Evolutionary conservation across 2,113 vertebrate genomes (phyloP).

Genomic region (Harpagus bidentatus): DNA sequence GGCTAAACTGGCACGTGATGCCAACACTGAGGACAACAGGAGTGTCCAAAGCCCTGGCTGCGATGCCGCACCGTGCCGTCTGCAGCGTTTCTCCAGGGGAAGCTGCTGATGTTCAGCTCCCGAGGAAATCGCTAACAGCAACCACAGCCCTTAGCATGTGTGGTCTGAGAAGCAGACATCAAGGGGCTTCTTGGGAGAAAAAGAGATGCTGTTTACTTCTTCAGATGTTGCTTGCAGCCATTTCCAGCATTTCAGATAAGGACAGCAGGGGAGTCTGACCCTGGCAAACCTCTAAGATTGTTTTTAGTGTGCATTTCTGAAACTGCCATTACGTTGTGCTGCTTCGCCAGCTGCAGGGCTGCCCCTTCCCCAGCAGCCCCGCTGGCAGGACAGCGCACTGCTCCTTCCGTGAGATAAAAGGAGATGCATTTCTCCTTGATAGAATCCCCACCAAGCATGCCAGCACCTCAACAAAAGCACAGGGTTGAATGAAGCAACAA

Average conservation of each 20-base stretch:
- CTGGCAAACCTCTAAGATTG: neutral
- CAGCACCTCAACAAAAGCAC: neutral
- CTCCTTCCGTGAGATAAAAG: accelerated
- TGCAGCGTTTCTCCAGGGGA: neutral
- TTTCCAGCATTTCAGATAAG: neutral
- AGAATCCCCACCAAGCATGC: neutral
- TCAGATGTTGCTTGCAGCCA: neutral
- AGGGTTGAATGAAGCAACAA: neutral
- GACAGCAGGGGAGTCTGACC: neutral
- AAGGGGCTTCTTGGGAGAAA: neutral
- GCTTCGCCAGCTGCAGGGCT: too few relatives aligned
- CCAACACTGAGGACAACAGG: neutral
- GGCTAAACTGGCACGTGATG: neutral
- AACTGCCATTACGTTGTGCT: neutral
- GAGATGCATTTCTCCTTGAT: neutral
- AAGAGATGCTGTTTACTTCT: neutral
- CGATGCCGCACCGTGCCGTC: accelerated
- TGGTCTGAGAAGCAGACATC: neutral
- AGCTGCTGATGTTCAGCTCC: neutral
- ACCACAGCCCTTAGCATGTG: accelerated
- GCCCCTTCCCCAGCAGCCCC: neutral
- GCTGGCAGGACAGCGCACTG: accelerated
- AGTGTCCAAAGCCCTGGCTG: neutral
- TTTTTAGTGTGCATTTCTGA: neutral
- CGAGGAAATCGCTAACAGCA: neutral